Base-by-base conservation (phyloP, 2,797 vertebrate genomes). In the Aeoliscus strigatus region DNA sequence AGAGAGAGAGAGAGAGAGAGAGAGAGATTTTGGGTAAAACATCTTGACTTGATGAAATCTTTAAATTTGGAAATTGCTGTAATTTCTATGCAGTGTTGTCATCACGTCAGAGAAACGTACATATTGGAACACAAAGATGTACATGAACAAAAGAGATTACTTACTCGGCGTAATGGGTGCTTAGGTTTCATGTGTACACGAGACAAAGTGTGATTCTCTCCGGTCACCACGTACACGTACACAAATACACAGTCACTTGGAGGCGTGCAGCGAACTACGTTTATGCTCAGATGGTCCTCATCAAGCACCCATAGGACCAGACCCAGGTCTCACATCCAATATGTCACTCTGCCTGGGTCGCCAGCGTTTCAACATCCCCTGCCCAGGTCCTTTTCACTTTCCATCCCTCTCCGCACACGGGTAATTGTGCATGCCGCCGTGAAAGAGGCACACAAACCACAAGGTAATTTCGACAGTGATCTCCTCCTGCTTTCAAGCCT, bases 11-110 rank as follows among this genome's bases (percentile, higher is more conserved):
- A n/a, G n/a, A n/a, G n/a, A n/a, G n/a, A n/a, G n/a, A n/a, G n/a
- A n/a, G n/a, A n/a, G n/a, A n/a, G n/a, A n/a, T n/a, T 55, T 39
- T 25, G 45, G 44, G 63, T 80, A 51, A 61, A 51, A 53, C 66
- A 66, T 79, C 70, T 87, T 68, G 56, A 75, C 78, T 56, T 73
- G 79, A 81, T 86, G 73, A 77, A 82, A 85, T 86, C 69, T 69
- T 70, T 44, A 83, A 75, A 65, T 65, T 39, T 71, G 45, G 63
- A 64, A 70, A 70, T 52, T 67, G 53, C 34, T 42, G 69, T 52
- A 59, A 69, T 66, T 71, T 76, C 40, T 62, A 65, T 40, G 56
- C 34, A 15, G 14, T 14, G 71, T 75, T 85, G 88, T 87, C 87
- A 77, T 66, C 60, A 26, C 61, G 14, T 75, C 66, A 77, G 15